Evolutionary conservation across 2,888 invertebrate species (phyloP).

Genomic region (Tipula confusa): DNA sequence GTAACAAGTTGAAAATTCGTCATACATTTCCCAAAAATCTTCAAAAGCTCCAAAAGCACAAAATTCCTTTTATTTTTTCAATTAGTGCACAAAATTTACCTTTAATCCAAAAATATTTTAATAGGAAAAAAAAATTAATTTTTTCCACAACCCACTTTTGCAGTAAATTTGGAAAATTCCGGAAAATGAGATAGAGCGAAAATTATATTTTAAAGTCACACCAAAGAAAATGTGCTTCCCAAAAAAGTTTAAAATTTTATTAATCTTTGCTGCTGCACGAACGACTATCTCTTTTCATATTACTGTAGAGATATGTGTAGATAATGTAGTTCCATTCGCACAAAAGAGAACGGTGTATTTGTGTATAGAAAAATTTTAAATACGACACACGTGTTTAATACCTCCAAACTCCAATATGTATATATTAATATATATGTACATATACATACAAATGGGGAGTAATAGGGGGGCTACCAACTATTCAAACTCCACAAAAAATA

Average conservation of each 20-base stretch:
- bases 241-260: neutral
- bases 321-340: neutral
- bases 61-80: neutral
- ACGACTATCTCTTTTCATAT: neutral
- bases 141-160: neutral
- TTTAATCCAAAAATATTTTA: conserved; percentile 6
- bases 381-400: neutral
- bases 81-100: neutral
- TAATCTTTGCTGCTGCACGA: neutral
- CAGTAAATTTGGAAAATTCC: neutral
- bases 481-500: neutral
- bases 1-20: neutral
- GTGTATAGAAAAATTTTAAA: neutral
- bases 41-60: neutral
- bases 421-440: neutral
- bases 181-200: neutral
- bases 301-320: neutral
- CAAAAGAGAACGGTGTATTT: neutral
- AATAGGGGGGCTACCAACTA: neutral
- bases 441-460: neutral
- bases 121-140: neutral
- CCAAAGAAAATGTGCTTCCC: neutral
- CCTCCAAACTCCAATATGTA: too few relatives aligned
- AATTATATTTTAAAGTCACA: neutral
- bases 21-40: neutral